Percentiles rank a stretch among this genome's conserved stretches.
These are phyloP conservation scores for Drosophila azteca DNA, from an alignment of 1,140 invertebrate species.

Conservation along the genomic window DNA sequence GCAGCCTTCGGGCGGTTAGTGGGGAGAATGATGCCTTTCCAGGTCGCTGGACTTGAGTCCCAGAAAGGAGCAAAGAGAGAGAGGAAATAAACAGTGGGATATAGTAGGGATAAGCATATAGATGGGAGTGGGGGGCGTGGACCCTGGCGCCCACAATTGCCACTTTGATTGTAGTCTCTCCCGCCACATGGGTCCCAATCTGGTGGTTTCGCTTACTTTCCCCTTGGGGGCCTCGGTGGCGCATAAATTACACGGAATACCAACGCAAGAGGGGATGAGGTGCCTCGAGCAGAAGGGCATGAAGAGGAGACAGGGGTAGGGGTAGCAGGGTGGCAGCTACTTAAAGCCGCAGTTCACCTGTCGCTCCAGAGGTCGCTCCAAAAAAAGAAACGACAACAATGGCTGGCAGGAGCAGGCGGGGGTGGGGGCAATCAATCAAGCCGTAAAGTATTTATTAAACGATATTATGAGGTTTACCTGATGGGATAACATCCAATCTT, in stretches of 20 bases:
- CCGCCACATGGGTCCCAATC: conserved; percentile 78
- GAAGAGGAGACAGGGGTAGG: neutral
- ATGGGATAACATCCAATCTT: conserved; percentile 25
- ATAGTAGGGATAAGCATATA: conserved; percentile 27
- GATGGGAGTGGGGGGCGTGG: conserved; percentile 38
- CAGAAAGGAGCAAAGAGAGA: conserved; percentile 21
- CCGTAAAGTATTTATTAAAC: conserved; percentile 81
- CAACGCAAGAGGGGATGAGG: neutral
- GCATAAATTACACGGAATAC: conserved; percentile 70
- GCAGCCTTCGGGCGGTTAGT: conserved; percentile 21
- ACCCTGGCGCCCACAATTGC: conserved; percentile 49
- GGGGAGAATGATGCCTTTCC: conserved; percentile 48
- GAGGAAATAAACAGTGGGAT: conserved; percentile 9
- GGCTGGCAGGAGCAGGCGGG: conserved; percentile 3
- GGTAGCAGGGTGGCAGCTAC: conserved; percentile 39
- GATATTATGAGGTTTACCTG: conserved; percentile 76
- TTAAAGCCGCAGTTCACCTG: conserved; percentile 60
- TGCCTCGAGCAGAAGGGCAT: too few species aligned
- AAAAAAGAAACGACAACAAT: conserved; percentile 13
- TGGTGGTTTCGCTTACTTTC: conserved; percentile 49
- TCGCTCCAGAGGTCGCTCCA: conserved; percentile 38
- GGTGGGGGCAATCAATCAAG: conserved; percentile 68
- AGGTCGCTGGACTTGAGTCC: conserved; percentile 63
- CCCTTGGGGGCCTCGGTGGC: conserved; percentile 23
- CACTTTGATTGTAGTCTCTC: conserved; percentile 70